Evolutionary conservation across 1,140 invertebrate genomes (phyloP).

Genomic region (Macrotrachela quadricornifera): DNA sequence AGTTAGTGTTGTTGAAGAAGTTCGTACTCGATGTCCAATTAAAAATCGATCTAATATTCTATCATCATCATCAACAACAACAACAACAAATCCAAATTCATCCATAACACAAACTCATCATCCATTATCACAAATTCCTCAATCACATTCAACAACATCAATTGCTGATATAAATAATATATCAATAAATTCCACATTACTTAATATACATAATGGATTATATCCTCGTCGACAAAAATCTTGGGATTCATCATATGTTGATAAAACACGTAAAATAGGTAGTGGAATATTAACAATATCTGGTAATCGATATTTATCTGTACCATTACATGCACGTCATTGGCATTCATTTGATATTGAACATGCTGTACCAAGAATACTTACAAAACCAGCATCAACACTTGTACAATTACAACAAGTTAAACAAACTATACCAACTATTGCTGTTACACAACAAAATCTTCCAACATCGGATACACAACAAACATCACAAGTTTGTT

Average conservation of each 20-base stretch:
- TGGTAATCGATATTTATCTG: too few species aligned
- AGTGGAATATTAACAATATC: too few species aligned
- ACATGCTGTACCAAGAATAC: neutral
- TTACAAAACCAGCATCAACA: neutral
- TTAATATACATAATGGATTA: conserved; percentile 10
- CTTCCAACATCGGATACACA: neutral
- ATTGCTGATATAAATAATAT: neutral
- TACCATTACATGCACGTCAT: too few species aligned
- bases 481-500: too few species aligned
- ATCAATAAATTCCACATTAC: neutral
- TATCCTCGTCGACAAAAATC: conserved; percentile 52
- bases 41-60: conserved; percentile 44
- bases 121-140: conserved; percentile 10
- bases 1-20: conserved; percentile 83
- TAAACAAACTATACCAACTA: neutral
- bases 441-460: conserved; percentile 11
- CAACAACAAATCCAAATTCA: too few species aligned
- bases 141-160: conserved; percentile 5
- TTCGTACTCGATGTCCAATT: conserved; percentile 72
- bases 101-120: neutral
- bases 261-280: conserved; percentile 15
- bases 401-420: neutral
- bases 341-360: too few species aligned
- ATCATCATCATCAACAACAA: too few species aligned
- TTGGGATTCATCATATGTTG: conserved; percentile 65